phyloP scores from a whole-genome alignment of 1,140 invertebrate genomes.

The Drosophila dunni region DNA sequence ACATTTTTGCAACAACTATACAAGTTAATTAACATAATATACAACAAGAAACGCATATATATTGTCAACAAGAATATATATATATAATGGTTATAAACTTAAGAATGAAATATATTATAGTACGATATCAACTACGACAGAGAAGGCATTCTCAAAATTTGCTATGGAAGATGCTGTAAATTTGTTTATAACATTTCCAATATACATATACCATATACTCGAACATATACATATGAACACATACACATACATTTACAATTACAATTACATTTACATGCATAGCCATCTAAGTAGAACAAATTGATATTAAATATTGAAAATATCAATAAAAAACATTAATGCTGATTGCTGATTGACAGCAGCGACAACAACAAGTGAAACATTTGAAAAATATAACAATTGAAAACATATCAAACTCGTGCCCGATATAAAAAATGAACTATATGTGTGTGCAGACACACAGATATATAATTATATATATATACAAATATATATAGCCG shows the following conservation, averaged over 20 bases:
- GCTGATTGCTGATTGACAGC: slow-evolving; percentile 13
- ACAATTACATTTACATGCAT: slow-evolving; percentile 51
- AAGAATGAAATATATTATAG: slow-evolving; percentile 19
- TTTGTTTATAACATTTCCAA: slow-evolving; percentile 47
- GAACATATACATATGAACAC: slow-evolving; percentile 16
- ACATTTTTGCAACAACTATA: slow-evolving; percentile 76
- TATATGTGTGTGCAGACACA: slow-evolving; percentile 52
- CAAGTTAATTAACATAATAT: slow-evolving; percentile 41
- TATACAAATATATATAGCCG: slow-evolving; percentile 43
- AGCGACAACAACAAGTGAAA: slow-evolving; percentile 44
- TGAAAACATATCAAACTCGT: slow-evolving; percentile 85
- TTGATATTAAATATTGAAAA: slow-evolving; percentile 79
- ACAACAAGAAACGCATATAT: slow-evolving; percentile 38
- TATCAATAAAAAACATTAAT: slow-evolving; percentile 46
- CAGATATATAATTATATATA: slow-evolving; percentile 32
- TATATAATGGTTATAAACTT: slow-evolving; percentile 37
- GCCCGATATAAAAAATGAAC: slow-evolving; percentile 64
- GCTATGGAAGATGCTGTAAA: slow-evolving; percentile 36
- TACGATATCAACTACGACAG: slow-evolving; percentile 20
- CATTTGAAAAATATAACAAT: slow-evolving; percentile 52
- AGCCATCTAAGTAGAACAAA: slow-evolving; percentile 68
- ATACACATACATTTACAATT: slow-evolving; percentile 52
- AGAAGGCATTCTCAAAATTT: slow-evolving; percentile 14
- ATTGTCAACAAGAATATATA: slow-evolving; percentile 56
- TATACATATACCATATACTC: slow-evolving; percentile 32